Conservation (phyloP, 2,113 vertebrate genomes). For the Laticauda colubrina region DNA sequence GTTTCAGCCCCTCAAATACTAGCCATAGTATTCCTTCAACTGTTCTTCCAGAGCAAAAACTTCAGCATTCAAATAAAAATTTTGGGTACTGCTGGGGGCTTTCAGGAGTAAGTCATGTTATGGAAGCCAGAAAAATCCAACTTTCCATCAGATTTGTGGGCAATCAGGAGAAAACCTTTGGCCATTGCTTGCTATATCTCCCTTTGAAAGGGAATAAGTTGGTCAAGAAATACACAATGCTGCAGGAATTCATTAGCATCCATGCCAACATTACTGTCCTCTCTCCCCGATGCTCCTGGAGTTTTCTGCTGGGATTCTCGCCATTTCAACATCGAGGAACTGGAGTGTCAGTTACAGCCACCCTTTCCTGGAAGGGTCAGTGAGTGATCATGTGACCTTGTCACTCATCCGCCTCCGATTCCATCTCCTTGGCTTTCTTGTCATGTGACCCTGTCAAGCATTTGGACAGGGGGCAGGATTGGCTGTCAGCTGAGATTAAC, state of each 20-base stretch:
- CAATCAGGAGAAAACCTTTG: neutral
- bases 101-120: neutral
- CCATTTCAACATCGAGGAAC: slow-evolving; percentile 14
- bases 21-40: no score
- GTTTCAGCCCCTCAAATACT: no score
- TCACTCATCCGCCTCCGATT: slow-evolving; percentile 34
- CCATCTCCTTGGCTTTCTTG: slow-evolving; percentile 34
- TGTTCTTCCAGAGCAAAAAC: neutral
- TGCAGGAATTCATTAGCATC: neutral
- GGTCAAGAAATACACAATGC: neutral
- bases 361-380: slow-evolving; percentile 43
- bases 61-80: neutral
- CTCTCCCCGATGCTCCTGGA: neutral
- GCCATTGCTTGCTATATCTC: neutral
- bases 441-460: slow-evolving; percentile 53
- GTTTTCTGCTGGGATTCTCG: slow-evolving; percentile 29
- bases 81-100: rapidly evolving
- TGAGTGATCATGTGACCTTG: slow-evolving; percentile 35
- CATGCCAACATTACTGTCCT: neutral
- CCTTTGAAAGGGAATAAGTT: neutral
- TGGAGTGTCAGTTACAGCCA: slow-evolving; percentile 40
- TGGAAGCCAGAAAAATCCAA: no score
- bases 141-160: neutral
- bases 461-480: slow-evolving; percentile 44
- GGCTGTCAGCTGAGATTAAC: slow-evolving; percentile 44